Evolutionary conservation across 2,797 vertebrate genomes (phyloP).

Genomic region (Synanceia verrucosa): DNA sequence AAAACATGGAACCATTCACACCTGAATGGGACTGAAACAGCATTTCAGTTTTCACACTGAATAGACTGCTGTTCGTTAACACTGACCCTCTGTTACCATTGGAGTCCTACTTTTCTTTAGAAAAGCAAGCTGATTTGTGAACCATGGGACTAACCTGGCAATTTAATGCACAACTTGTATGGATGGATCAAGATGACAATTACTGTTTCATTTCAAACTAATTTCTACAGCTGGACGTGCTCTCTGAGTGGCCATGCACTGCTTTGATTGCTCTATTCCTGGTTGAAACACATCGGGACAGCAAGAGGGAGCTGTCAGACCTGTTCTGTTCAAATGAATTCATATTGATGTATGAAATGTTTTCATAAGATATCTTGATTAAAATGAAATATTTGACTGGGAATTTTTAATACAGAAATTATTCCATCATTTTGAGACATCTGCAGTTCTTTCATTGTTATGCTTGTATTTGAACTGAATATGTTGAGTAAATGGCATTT

Average conservation of each 20-base stretch:
- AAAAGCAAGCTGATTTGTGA: conserved; percentile 47
- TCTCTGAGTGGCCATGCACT: conserved; percentile 25
- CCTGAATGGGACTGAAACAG: conserved; percentile 13
- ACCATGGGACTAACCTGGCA: conserved; percentile 46
- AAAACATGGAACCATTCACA: background rate
- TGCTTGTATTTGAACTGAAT: conserved; percentile 24
- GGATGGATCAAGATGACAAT: conserved; percentile 33
- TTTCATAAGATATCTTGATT: conserved; percentile 30
- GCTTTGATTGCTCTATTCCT: conserved; percentile 7
- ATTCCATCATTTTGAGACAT: conserved; percentile 18
- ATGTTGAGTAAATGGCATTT: conserved; percentile 38
- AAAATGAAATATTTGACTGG: conserved; percentile 29
- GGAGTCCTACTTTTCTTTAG: conserved; percentile 35
- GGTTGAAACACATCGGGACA: conserved; percentile 15
- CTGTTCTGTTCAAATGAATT: conserved; percentile 5
- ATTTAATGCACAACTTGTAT: conserved; percentile 38
- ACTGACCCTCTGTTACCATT: conserved; percentile 17
- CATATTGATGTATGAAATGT: conserved; percentile 20
- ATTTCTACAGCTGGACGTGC: conserved; percentile 1
- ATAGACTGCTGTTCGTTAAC: conserved; percentile 23
- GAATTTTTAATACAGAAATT: conserved; percentile 42
- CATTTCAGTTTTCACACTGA: conserved; percentile 29
- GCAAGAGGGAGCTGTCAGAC: conserved; percentile 14
- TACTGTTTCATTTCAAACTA: conserved; percentile 9
- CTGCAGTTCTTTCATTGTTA: background rate